Conservation (phyloP, 2,888 invertebrate genomes). For the Oxytorus armatus region DNA sequence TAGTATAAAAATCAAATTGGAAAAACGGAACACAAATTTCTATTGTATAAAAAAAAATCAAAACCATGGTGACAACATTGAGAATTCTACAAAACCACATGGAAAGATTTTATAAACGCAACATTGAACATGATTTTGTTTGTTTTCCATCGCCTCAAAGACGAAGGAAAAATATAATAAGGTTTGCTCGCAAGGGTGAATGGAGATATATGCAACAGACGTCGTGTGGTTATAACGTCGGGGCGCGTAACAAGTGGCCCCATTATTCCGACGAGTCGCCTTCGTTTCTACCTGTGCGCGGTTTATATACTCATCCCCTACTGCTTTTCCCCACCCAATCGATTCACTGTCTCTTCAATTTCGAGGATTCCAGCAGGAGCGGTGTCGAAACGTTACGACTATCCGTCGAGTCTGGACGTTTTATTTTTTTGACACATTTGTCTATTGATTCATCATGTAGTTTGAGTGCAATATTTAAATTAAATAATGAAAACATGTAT, state of each 20-base stretch:
- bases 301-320: constrained; percentile 37
- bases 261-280: constrained; percentile 65
- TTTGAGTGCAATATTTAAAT: too few species aligned
- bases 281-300: constrained; percentile 46
- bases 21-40: too few species aligned
- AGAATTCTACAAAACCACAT: neutral
- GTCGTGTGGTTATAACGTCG: constrained; percentile 57
- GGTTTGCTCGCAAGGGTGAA: constrained; percentile 14
- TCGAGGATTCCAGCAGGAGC: neutral
- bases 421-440: constrained; percentile 5
- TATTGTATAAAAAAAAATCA: neutral
- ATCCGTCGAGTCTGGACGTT: neutral
- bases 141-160: neutral
- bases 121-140: neutral
- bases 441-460: too few species aligned
- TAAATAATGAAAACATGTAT: too few species aligned
- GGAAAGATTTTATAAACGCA: neutral
- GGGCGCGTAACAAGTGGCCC: constrained; percentile 79
- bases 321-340: constrained; percentile 13
- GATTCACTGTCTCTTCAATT: neutral
- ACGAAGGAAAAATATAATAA: constrained; percentile 12
- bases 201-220: constrained; percentile 53
- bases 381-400: neutral
- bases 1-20: too few species aligned
- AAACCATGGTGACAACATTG: neutral